These are phyloP conservation scores for Empidonax traillii DNA, from an alignment of 2,113 vertebrate genomes.

Conservation along the genomic window DNA sequence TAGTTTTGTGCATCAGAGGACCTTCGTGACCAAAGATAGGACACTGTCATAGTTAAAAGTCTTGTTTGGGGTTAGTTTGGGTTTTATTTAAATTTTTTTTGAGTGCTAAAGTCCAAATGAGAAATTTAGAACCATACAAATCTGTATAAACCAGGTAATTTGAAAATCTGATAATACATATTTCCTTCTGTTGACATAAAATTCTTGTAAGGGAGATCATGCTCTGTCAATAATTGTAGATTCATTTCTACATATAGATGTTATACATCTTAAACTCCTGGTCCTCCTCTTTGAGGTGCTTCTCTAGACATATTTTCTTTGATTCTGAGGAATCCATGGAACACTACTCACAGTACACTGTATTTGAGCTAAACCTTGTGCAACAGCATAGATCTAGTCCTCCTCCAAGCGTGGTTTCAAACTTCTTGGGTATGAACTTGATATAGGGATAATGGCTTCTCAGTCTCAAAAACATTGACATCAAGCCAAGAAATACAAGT, in stretches of 20 bases:
- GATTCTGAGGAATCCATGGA: neutral
- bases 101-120: neutral
- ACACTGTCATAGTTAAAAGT: neutral
- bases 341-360: accelerated
- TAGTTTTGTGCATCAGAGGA: neutral
- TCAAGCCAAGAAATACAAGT: neutral
- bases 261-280: neutral
- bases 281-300: accelerated
- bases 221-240: neutral
- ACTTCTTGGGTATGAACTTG: neutral
- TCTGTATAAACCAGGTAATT: neutral
- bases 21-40: neutral
- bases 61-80: neutral
- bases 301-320: neutral
- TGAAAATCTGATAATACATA: neutral
- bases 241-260: neutral
- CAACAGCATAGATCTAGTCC: neutral
- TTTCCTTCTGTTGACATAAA: neutral
- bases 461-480: neutral
- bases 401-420: neutral
- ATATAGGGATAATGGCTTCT: neutral
- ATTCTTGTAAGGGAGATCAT: neutral
- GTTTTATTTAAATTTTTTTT: neutral
- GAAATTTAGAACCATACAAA: neutral
- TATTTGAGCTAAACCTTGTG: neutral